Base-by-base conservation (phyloP, 2,797 vertebrate genomes). In the Sorex maritimensis region DNA sequence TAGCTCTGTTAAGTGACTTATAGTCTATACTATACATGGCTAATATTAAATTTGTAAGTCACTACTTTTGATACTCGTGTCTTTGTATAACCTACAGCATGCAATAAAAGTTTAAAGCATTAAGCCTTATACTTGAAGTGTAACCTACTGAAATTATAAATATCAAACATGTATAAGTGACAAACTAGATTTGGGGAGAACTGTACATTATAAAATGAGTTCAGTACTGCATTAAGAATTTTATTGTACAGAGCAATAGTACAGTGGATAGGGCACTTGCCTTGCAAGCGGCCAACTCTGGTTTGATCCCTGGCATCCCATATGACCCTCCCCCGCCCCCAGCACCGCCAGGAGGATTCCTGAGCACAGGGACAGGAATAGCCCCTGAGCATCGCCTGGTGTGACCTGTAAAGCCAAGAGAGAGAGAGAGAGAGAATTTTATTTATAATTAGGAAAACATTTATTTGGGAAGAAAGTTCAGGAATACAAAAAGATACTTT, bases 401-500 rank as follows among this genome's bases (percentile, higher is more conserved):
- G 41, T 44, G 80, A 30, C 17, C 58, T 63, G 28, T 71, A 92
- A 90, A 90, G n/a, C 86, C 74, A n/a, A 89, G 92, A 72, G 68
- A 78, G 87, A 93, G 41, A 34, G 41, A 34, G 34, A 34, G 41
- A 44, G 74, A 58, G 55, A 85, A 83, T 26, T 15, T 67, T 58
- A 34, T 75, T 94, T 92, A 90, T 26, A 89, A 79, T 30, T 90
- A 93, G 78, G 73, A 78, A 90, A 94, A 79, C 24, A 44, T 81
- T 90, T 86, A 81, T 91, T 84, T 90, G 83, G 81, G 79, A 41
- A 93, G 55, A 93, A 94, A 83, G 10, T 87, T 82, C 85, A 93
- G 75, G 55, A 13, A 26, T 79, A 93, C 86, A 86, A 93, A 86
- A 94, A 91, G 94, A 15, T 96, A 86, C 34, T 95, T 95, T 95